phyloP scores from a whole-genome alignment of 2,113 vertebrate genomes.

The Gadus macrocephalus region DNA sequence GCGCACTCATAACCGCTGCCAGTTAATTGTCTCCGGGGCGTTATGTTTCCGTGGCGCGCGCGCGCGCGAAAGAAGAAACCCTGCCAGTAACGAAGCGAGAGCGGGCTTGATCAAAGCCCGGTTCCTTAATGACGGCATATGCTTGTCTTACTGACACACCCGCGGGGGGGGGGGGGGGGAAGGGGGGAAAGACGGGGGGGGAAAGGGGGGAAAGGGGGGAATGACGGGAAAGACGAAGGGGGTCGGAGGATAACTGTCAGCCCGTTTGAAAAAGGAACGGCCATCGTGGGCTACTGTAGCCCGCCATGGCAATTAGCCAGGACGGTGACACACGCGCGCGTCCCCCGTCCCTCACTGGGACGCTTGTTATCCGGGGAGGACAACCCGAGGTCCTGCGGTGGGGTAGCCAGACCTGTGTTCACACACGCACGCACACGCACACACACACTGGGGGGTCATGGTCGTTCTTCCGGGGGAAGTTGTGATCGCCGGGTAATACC shows the following conservation, averaged over 20 bases:
- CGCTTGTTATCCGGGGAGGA: constrained; percentile 38
- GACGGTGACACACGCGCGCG: constrained; percentile 40
- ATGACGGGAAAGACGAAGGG: too few relatives aligned
- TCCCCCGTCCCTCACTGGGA: constrained; percentile 35
- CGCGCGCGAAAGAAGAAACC: constrained; percentile 40
- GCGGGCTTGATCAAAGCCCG: constrained; percentile 53
- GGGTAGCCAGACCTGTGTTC: constrained; percentile 15
- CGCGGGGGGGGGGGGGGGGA: neutral
- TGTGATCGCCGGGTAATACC: too few relatives aligned
- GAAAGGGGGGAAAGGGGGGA: too few relatives aligned
- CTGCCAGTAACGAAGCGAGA: constrained; percentile 47
- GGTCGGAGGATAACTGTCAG: constrained; percentile 18
- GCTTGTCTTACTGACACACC: constrained; percentile 36
- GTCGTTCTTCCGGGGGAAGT: too few relatives aligned
- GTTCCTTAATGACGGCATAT: constrained; percentile 47
- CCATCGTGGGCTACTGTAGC: constrained; percentile 26
- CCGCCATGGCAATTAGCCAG: constrained; percentile 53
- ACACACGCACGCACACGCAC: neutral
- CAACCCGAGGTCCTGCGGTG: constrained; percentile 21
- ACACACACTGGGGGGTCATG: too few relatives aligned
- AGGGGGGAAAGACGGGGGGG: too few relatives aligned
- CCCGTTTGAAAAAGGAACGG: constrained; percentile 45
- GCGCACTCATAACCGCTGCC: neutral
- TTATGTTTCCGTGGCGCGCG: neutral
- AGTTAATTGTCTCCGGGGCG: constrained; percentile 16